phyloP scores from a whole-genome alignment of 2,888 invertebrate genomes.

The Antheraea yamamai region DNA sequence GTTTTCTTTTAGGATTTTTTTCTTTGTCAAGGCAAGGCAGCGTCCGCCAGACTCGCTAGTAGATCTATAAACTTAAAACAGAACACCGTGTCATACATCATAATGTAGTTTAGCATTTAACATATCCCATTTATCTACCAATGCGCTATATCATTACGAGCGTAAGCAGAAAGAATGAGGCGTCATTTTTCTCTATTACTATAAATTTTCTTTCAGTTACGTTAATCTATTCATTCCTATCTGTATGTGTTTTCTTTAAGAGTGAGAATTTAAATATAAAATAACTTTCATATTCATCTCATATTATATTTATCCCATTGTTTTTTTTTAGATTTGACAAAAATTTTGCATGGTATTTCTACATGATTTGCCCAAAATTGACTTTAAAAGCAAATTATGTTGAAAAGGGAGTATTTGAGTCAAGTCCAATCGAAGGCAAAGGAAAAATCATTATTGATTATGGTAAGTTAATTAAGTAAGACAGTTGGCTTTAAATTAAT shows the following conservation, averaged over 20 bases:
- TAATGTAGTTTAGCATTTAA: background rate
- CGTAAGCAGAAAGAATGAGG: background rate
- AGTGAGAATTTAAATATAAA: background rate
- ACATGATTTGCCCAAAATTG: background rate
- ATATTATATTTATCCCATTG: background rate
- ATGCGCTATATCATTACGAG: too few relatives aligned
- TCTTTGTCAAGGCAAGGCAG: too few relatives aligned
- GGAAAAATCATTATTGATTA: background rate
- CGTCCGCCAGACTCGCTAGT: too few relatives aligned
- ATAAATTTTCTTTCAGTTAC: background rate
- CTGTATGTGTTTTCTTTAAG: background rate
- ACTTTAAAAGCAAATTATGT: background rate
- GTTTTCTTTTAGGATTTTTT: too few relatives aligned
- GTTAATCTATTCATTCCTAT: background rate
- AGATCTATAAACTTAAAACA: too few relatives aligned
- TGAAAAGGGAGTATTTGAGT: background rate
- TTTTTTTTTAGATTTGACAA: background rate
- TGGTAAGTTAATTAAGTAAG: background rate
- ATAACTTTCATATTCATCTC: background rate
- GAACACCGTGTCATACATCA: background rate
- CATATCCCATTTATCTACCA: background rate
- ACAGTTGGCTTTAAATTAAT: too few relatives aligned
- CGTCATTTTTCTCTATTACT: background rate
- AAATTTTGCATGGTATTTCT: background rate
- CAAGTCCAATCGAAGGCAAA: background rate